These are phyloP conservation scores for Ammodramus savannarum DNA, from an alignment of 2,113 vertebrate genomes.

Conservation along the genomic window DNA sequence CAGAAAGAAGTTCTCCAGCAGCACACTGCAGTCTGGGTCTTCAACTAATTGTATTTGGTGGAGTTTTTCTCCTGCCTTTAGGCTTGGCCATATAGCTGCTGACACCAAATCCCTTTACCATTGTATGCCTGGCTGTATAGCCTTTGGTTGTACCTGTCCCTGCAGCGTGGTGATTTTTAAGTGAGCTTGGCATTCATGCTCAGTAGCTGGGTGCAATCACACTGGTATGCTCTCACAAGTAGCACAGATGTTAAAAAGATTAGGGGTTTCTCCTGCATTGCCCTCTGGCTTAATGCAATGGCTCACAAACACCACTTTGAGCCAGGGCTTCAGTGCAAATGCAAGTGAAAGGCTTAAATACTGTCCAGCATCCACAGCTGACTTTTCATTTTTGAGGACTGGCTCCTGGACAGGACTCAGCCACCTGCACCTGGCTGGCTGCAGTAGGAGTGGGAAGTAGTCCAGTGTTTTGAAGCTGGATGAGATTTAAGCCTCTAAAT, in stretches of 20 bases:
- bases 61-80: not conserved
- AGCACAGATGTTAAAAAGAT: fast-evolving
- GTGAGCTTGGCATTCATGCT: not conserved
- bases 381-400: not conserved
- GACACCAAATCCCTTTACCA: not conserved
- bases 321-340: not conserved
- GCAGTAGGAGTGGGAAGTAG: not conserved
- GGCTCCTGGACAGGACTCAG: not conserved
- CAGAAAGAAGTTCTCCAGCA: not conserved
- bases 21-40: not conserved
- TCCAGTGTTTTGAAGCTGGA: not conserved
- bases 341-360: not conserved
- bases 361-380: not conserved
- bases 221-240: not conserved
- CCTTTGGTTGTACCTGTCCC: not conserved
- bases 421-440: not conserved
- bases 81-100: not conserved
- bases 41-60: not conserved
- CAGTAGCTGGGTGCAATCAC: not conserved
- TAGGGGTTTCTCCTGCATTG: not conserved
- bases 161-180: not conserved
- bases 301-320: fast-evolving
- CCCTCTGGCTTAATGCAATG: not conserved
- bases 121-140: not conserved
- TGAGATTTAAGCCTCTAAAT: not conserved